These are phyloP conservation scores for Tolmerus cingulatus DNA, from an alignment of 2,888 invertebrate genomes.

Conservation along the genomic window DNA sequence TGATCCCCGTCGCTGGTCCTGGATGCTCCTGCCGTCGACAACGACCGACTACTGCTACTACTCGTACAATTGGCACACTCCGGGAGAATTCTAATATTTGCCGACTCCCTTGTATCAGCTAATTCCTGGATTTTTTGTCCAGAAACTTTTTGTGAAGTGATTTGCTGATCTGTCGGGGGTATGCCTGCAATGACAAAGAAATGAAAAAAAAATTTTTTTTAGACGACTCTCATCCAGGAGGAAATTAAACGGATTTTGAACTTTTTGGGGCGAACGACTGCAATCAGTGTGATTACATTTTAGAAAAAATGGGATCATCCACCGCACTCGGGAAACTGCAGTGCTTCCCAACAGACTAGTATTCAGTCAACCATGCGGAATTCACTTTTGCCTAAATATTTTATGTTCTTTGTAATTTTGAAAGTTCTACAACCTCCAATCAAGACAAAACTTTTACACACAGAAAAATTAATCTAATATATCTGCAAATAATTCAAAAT, in stretches of 20 bases:
- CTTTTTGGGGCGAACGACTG: not conserved
- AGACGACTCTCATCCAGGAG: not conserved
- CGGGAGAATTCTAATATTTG: conserved; percentile 38
- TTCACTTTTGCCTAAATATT: too few species aligned
- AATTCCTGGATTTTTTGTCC: conserved; percentile 47
- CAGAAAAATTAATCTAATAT: too few species aligned
- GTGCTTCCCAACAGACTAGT: not conserved
- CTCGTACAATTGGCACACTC: conserved; percentile 37
- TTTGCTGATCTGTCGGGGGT: conserved; percentile 47
- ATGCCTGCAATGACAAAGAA: conserved; percentile 46
- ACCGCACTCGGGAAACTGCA: not conserved
- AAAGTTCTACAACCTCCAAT: too few species aligned
- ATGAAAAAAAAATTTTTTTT: not conserved
- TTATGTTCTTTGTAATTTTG: too few species aligned
- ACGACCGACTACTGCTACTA: not conserved
- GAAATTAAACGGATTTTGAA: conserved; percentile 19
- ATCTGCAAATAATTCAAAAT: too few species aligned
- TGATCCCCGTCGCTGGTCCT: not conserved
- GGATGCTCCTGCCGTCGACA: not conserved
- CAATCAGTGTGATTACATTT: conserved; percentile 26
- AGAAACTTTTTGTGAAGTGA: conserved; percentile 42
- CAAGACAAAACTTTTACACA: too few species aligned
- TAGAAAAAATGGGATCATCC: not conserved
- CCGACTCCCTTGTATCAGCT: conserved; percentile 44
- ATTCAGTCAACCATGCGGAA: too few species aligned